Evolutionary conservation across 2,113 vertebrate species (phyloP), one percentile per base, ranked within the genome.

Genomic region (Tinamus guttatus): DNA sequence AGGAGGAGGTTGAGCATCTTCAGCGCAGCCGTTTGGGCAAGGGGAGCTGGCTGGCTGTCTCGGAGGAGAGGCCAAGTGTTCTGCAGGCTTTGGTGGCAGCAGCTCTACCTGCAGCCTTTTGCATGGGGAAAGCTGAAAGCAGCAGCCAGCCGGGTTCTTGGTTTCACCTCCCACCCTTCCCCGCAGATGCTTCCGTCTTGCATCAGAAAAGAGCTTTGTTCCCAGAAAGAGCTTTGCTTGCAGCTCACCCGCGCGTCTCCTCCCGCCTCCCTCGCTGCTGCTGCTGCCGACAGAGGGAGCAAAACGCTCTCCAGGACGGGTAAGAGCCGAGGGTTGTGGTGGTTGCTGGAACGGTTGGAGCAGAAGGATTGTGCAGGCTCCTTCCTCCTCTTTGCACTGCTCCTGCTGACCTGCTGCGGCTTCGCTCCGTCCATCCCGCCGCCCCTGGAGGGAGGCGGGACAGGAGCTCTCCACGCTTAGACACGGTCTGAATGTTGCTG

Each of bases 81-180:
- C 85, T 70, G 76, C 45, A 36, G 85, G 92, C 88, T 95, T 82
- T 79, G 85, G 94, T 73, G 70, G 86, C 90, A 79, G 68, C 88
- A 73, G 73, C 75, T 89, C 85, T 84, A 64, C 92, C 88, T 94
- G 90, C 36, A 70, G 90, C 92, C 85, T 81, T 56, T 52, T 24
- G 69, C 81, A 79, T 2, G 30, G 74, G 86, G 88, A 90, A 59
- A 86, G 54, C 60, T 1, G 2, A 49, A 70, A 79, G 86, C 88
- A 25, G 80, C 36, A 76, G 65, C 76, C 28, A 25, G 90, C 94
- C 90, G 92, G 82, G 81, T 69, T 90, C 85, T 95, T 89, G 80
- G 80, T 95, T 92, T 96, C 88, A 68, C 94, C 94, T 91, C 91
- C 93, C 82, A 93, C 93, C 96, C 79, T 95, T 94, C 86, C 81